Conservation (phyloP, 92 coral and sea anemone species). For the Epizoanthus ramosus region DNA sequence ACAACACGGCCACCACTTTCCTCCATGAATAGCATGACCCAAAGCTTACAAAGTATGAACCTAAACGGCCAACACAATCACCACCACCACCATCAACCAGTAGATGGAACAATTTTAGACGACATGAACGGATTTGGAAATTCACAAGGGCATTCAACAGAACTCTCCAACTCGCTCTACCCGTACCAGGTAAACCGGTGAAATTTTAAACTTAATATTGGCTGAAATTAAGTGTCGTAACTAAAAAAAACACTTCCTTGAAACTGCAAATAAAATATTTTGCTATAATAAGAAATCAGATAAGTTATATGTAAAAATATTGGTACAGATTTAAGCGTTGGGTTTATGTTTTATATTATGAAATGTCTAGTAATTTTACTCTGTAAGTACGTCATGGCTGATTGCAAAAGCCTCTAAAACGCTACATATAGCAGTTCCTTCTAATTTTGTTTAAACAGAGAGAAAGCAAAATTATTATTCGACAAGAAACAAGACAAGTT, state of each 20-base stretch:
- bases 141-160: conserved; percentile 89
- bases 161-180: conserved; percentile 92
- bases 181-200: conserved; percentile 77
- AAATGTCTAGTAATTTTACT: neutral
- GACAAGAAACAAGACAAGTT: conserved; percentile 2
- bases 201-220: no score
- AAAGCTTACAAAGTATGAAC: conserved; percentile 90
- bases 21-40: conserved; percentile 87
- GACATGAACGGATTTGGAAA: conserved; percentile 91
- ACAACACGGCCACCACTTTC: conserved; percentile 78
- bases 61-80: conserved; percentile 62
- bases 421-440: neutral
- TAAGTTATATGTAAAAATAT: conserved; percentile 1
- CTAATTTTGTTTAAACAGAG: neutral
- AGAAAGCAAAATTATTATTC: conserved; percentile 29
- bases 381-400: neutral
- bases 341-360: neutral
- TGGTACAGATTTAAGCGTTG: neutral
- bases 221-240: neutral
- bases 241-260: neutral
- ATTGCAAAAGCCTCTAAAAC: neutral
- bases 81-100: conserved; percentile 62
- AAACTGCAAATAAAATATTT: conserved; percentile 22
- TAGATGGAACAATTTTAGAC: conserved; percentile 94
- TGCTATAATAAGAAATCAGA: conserved; percentile 12